Base-by-base conservation (phyloP, 2,113 vertebrate species). In the Burhinus oedicnemus region DNA sequence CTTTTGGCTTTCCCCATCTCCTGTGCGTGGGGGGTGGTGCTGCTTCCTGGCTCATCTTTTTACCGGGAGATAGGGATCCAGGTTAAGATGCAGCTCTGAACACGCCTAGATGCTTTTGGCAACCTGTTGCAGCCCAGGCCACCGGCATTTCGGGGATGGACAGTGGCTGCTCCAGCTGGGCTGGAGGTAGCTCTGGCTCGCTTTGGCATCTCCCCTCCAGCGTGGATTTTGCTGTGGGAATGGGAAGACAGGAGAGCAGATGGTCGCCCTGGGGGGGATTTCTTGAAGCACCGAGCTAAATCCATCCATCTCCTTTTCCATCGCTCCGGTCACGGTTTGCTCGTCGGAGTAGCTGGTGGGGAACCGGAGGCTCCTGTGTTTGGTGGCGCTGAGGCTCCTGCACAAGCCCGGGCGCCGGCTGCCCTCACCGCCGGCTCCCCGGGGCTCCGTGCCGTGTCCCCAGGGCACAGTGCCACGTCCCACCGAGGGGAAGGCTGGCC, bases 361-460 rank as follows among this genome's bases (percentile, higher is more conserved):
- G 26, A 29, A 4, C 51, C 1, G 2, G 2, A 3, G 42, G 57
- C 29, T 71, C 47, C 36, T 6, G 40, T 6, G 15, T 40, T 12
- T 5, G 16, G 36, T 2, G 12, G 34, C 0, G 13, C 57, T 10
- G 40, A 20, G 9, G 34, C 49, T 64, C 30, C 18, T 17, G 18
- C 0, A 6, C n/a, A 3, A 42, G n/a, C 60, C 6, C 0, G 3
- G n/a, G 19, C 9, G 2, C 3, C 30, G 23, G 23, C 32, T 36
- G 55, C 25, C 23, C 45, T 44, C 8, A 15, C 57, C 9, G 7
- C 32, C 32, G 2, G 11, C 19, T 29, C 18, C 61, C 55, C 15
- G 15, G 29, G 54, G 27, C 54, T 40, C 40, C 40, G 40, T 40
- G 32, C 32, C 32, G 3, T 14, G 25, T 29, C 18, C 61, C 55